Conservation (phyloP, 2,888 invertebrate species). For the Nezara viridula region DNA sequence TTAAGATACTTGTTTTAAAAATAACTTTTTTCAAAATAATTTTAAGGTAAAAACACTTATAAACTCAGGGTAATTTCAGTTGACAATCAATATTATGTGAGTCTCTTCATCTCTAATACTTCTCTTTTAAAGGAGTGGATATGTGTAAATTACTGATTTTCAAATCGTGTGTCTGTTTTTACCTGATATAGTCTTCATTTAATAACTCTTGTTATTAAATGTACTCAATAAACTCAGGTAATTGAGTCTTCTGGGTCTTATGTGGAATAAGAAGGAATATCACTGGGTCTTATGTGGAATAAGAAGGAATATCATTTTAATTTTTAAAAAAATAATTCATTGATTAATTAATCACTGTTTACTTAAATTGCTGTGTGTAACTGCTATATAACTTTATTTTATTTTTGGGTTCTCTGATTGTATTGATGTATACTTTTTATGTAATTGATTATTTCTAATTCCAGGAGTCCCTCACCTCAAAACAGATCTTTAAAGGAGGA, state of each 20-base stretch:
- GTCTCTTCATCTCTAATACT: too few species aligned
- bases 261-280: background rate
- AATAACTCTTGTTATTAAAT: background rate
- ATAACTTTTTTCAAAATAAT: too few species aligned
- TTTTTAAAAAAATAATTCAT: background rate
- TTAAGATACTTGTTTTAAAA: too few species aligned
- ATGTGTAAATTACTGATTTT: too few species aligned
- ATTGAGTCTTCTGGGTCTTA: background rate
- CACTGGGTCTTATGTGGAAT: background rate
- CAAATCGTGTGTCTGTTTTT: too few species aligned
- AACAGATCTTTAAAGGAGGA: background rate
- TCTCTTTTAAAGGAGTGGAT: too few species aligned
- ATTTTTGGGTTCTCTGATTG: background rate
- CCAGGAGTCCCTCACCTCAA: slow-evolving; percentile 52
- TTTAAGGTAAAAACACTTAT: too few species aligned
- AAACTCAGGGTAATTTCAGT: too few species aligned
- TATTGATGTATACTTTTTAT: background rate
- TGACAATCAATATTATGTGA: too few species aligned
- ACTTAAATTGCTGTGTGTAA: background rate
- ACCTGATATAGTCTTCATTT: background rate
- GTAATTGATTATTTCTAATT: background rate
- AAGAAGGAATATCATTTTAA: background rate
- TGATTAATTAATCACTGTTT: background rate
- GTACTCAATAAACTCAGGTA: background rate
- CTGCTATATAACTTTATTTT: background rate